Evolutionary conservation across 2,113 vertebrate species (phyloP).

Genomic region (Pterophyllum scalare): DNA sequence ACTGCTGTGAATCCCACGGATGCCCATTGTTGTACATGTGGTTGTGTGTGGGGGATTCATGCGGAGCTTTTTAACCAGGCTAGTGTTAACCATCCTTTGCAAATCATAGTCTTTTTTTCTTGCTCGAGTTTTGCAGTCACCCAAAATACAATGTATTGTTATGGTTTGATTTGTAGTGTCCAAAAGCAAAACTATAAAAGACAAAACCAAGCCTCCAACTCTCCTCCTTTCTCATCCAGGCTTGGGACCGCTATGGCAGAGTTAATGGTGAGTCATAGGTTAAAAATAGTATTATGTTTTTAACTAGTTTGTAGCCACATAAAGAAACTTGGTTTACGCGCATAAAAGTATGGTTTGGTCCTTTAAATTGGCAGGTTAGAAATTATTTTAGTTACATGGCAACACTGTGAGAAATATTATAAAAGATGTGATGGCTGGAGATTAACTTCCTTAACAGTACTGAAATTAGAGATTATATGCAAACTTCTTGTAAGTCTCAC

Average conservation of each 20-base stretch:
- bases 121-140: neutral
- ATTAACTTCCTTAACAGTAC: neutral
- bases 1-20: neutral
- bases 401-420: neutral
- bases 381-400: neutral
- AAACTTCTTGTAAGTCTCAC: neutral
- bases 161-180: neutral
- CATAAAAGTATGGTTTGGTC: neutral
- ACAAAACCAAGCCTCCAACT: too few species aligned
- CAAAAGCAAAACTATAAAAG: neutral
- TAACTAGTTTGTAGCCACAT: neutral
- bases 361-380: neutral
- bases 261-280: too few species aligned
- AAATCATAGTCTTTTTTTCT: neutral
- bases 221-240: too few species aligned
- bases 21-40: neutral
- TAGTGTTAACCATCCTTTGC: neutral
- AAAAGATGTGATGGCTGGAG: accelerated
- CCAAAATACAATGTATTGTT: neutral
- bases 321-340: neutral
- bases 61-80: neutral
- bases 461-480: neutral
- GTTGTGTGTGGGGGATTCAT: neutral
- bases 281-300: too few species aligned
- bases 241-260: too few species aligned